Evolutionary conservation across 1,140 invertebrate genomes (phyloP), one percentile per base, ranked within the genome.

Genomic region (Prorops nasuta): DNA sequence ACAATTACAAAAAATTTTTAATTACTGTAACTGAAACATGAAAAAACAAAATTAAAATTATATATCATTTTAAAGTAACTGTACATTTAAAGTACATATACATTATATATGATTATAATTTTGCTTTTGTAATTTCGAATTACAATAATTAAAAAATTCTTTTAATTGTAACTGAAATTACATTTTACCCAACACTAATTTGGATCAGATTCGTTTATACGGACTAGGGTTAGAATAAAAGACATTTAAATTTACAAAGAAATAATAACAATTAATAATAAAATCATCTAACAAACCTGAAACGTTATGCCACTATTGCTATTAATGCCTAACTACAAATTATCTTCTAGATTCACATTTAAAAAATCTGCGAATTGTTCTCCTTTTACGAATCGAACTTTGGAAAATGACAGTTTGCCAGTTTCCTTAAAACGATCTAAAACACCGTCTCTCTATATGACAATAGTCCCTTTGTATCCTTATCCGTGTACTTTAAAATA

Each of bases 331-430:
- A 67, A 51, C 52, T 54, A 50, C 41, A 45, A 51, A 57, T 58
- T 48, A 43, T 40, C 40, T 22, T 20, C 38, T 62, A 39, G 54
- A 63, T 57, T 61, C 39, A 62, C 65, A 70, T 69, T 64, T 69
- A 64, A 67, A 60, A 48, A 57, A 51, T 57, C 21, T 46, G 46
- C 36, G 45, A 43, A 46, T 22, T 41, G 37, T 54, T 43, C 24
- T 63, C 49, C 49, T 49, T 34, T 47, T 40, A 50, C 34, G 42
- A 44, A 21, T 37, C 44, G 49, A 56, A 58, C 54, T 38, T 55
- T 44, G 53, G 44, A 67, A 67, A 72, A 65, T 72, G 69, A 72
- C 69, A 72, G 66, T 72, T 72, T 63, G 56, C 60, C 58, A n/a
- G n/a, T n/a, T n/a, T n/a, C n/a, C n/a, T n/a, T n/a, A n/a, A 49